These are phyloP conservation scores for Zaprionus capensis DNA, from an alignment of 1,140 invertebrate species.

Conservation along the genomic window DNA sequence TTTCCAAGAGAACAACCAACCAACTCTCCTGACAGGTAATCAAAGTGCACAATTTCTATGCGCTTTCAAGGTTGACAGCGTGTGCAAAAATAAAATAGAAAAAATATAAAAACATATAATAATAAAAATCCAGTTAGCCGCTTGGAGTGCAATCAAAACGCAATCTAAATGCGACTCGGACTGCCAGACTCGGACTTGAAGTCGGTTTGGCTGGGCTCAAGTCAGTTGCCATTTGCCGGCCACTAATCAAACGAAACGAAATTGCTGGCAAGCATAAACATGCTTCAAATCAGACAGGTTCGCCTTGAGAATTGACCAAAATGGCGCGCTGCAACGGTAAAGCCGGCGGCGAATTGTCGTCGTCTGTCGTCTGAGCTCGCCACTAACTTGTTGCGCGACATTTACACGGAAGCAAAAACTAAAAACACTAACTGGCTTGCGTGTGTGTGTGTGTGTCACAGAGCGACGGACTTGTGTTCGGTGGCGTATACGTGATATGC, in stretches of 20 bases:
- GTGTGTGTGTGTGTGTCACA: constrained; percentile 8
- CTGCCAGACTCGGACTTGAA: constrained; percentile 6
- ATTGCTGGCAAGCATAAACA: constrained; percentile 72
- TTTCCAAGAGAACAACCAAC: constrained; percentile 35
- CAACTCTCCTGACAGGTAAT: constrained; percentile 63
- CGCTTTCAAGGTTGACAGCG: constrained; percentile 68
- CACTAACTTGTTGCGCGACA: constrained; percentile 53
- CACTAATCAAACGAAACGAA: constrained; percentile 80
- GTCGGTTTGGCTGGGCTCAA: constrained; percentile 19
- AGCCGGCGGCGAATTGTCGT: constrained; percentile 43
- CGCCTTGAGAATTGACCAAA: constrained; percentile 78
- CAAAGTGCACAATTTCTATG: constrained; percentile 76
- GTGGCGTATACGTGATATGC: constrained; percentile 77
- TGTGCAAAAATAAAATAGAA: constrained; percentile 22
- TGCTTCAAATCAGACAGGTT: constrained; percentile 80
- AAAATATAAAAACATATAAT: constrained; percentile 8
- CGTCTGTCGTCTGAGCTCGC: constrained; percentile 21
- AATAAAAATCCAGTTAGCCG: constrained; percentile 71
- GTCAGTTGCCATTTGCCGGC: constrained; percentile 79
- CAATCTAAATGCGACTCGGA: constrained; percentile 35
- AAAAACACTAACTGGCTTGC: background rate
- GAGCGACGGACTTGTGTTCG: constrained; percentile 23
- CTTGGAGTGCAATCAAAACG: constrained; percentile 70
- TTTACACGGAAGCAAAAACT: constrained; percentile 52
- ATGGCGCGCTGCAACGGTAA: constrained; percentile 79